A percentile compares a stretch with the other conserved stretches of the same genome.
Conservation (phyloP, 2,113 vertebrate species). For the Lynx canadensis region DNA sequence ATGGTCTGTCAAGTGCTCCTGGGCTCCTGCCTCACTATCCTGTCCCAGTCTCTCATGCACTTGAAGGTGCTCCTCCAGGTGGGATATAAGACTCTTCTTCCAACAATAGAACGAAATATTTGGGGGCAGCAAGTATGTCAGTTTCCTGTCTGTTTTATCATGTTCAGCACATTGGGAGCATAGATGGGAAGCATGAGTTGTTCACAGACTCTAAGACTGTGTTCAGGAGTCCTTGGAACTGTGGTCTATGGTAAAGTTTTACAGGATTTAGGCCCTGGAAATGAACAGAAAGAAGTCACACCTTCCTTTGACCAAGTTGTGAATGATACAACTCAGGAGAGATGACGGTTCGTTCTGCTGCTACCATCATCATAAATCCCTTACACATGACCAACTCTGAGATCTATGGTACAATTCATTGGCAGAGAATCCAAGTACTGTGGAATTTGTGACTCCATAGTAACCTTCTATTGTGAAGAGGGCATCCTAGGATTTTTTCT, state of each 20-base stretch:
- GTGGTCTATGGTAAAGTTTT: constrained; percentile 93
- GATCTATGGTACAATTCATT: constrained; percentile 96
- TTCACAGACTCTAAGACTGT: constrained; percentile 94
- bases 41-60: constrained; percentile 98
- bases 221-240: constrained; percentile 94
- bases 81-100: constrained; percentile 95
- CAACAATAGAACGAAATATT: constrained; percentile 92
- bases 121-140: constrained; percentile 96
- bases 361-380: constrained; percentile 96
- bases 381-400: constrained; percentile 97
- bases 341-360: constrained; percentile 96
- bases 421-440: constrained; percentile 93
- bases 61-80: constrained; percentile 98
- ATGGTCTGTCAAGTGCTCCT: constrained; percentile 93
- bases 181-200: constrained; percentile 93
- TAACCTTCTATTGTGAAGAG: constrained; percentile 96
- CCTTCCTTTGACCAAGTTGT: constrained; percentile 91
- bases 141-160: constrained; percentile 95
- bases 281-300: constrained; percentile 84
- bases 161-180: constrained; percentile 94
- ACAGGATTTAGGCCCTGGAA: constrained; percentile 86
- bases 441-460: constrained; percentile 92
- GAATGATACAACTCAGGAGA: constrained; percentile 92
- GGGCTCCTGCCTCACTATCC: constrained; percentile 94
- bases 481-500: constrained; percentile 96